Evolutionary conservation across 2,797 vertebrate genomes (phyloP).

Genomic region (Gadopsis bispinosus): DNA sequence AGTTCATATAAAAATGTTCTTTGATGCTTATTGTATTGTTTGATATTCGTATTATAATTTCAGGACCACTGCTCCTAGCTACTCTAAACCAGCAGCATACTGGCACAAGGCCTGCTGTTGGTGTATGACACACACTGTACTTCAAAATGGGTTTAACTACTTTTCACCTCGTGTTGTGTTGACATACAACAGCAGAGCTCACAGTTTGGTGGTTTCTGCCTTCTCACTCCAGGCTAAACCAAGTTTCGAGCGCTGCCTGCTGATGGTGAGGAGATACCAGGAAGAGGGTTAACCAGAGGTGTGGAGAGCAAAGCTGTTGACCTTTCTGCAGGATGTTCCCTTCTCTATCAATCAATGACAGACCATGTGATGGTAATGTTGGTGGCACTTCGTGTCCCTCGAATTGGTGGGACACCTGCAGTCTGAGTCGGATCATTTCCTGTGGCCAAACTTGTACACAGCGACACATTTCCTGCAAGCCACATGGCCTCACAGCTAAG

Average conservation of each 20-base stretch:
- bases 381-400: conserved; percentile 23
- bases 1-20: neutral
- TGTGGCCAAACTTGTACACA: conserved; percentile 55
- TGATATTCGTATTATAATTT: neutral
- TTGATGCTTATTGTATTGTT: neutral
- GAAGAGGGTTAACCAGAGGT: conserved; percentile 50
- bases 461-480: conserved; percentile 50
- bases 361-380: conserved; percentile 25
- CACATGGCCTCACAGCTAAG: conserved; percentile 47
- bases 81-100: neutral
- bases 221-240: conserved; percentile 11
- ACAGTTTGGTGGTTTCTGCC: conserved; percentile 16
- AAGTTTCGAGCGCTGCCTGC: conserved; percentile 12
- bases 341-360: conserved; percentile 56
- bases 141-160: conserved; percentile 20
- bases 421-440: conserved; percentile 51
- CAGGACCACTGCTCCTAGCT: neutral
- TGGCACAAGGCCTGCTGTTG: neutral
- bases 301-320: conserved; percentile 47
- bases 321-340: conserved; percentile 56
- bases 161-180: conserved; percentile 15
- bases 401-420: conserved; percentile 53
- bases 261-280: conserved; percentile 22
- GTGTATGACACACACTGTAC: conserved; percentile 11
- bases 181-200: conserved; percentile 7